A percentile compares a stretch with the other conserved stretches of the same genome.
These are phyloP conservation scores for Troilus luridus DNA, from an alignment of 2,888 invertebrate species.

Conservation along the genomic window DNA sequence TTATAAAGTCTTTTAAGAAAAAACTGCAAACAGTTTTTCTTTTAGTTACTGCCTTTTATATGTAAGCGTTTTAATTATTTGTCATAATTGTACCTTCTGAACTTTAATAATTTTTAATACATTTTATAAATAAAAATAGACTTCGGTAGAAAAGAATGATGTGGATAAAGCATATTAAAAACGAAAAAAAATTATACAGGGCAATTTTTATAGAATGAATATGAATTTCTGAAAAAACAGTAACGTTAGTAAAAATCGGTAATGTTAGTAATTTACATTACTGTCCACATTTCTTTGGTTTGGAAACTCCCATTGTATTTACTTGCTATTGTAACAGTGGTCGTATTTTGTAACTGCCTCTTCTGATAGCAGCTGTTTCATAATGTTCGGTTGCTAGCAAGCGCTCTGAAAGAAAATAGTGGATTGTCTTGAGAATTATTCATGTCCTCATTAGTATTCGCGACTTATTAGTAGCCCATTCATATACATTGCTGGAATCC, in stretches of 20 bases:
- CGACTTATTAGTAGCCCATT: conserved; percentile 2
- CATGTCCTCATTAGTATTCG: conserved; percentile 35
- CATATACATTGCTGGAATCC: background rate
- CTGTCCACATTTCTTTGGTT: background rate
- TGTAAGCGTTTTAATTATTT: too few relatives aligned
- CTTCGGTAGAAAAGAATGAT: too few relatives aligned
- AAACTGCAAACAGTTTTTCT: too few relatives aligned
- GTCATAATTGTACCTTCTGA: too few relatives aligned
- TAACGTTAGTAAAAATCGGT: background rate
- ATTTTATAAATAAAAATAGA: too few relatives aligned
- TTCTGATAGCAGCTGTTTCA: conserved; percentile 32
- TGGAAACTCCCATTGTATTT: background rate
- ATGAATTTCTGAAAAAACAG: background rate
- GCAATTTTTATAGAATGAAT: too few relatives aligned
- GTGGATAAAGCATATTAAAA: too few relatives aligned
- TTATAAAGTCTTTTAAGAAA: too few relatives aligned
- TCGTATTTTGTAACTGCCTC: conserved; percentile 15
- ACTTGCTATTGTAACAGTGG: background rate
- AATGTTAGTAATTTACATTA: conserved; percentile 21
- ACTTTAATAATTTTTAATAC: too few relatives aligned
- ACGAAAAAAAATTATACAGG: too few relatives aligned
- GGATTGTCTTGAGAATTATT: conserved; percentile 26
- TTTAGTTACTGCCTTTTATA: too few relatives aligned
- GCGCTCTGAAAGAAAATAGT: background rate
- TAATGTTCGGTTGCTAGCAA: background rate